Evolutionary conservation across 2,797 vertebrate species (phyloP).

Genomic region (Steatocranus sp.): DNA sequence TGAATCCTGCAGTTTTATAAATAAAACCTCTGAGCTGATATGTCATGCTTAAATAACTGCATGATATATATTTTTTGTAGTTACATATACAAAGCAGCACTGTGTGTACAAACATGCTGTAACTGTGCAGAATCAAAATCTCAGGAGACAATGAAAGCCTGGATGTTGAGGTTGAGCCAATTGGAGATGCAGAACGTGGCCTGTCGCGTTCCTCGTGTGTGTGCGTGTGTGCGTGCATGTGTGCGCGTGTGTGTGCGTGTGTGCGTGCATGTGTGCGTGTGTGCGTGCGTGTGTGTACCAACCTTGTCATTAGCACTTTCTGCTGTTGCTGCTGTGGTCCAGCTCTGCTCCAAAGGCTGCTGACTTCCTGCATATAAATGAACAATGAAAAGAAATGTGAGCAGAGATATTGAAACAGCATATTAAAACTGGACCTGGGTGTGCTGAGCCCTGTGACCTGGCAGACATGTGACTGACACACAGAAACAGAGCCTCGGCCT

Average conservation of each 20-base stretch:
- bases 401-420: background rate
- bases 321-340: conserved; percentile 18
- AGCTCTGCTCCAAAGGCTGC: conserved; percentile 39
- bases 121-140: background rate
- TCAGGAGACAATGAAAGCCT: background rate
- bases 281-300: background rate
- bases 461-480: background rate
- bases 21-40: background rate
- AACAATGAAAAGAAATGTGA: conserved; percentile 12
- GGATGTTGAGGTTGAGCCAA: background rate
- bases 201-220: background rate
- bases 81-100: background rate
- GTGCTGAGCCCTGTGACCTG: background rate
- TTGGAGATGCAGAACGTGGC: conserved; percentile 13
- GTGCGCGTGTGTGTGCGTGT: background rate
- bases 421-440: background rate
- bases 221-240: background rate
- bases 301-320: conserved; percentile 43
- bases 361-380: conserved; percentile 43
- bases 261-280: background rate
- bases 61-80: background rate
- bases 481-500: background rate
- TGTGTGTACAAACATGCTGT: background rate
- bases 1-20: background rate
- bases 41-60: background rate